Base-by-base conservation (phyloP, 2,113 vertebrate genomes). In the Peromyscus californicus region DNA sequence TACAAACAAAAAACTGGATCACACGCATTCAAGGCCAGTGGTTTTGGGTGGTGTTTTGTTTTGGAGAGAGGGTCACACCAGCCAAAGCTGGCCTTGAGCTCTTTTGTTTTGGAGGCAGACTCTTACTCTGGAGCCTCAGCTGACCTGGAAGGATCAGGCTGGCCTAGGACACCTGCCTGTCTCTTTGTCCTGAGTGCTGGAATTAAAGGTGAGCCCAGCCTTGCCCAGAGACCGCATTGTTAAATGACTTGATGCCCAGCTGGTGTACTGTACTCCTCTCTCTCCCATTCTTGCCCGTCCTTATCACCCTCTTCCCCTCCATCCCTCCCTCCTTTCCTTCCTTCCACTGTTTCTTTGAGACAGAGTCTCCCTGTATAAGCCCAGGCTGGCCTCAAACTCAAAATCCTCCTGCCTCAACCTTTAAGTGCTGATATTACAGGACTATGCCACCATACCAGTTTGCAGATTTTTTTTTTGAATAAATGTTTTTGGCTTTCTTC, bases 401-500 rank as follows among this genome's bases (percentile, higher is more conserved):
- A 36, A 72, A 39, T 89, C 24, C 36, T 57, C 67, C 86, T 89
- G 19, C 24, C 36, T 74, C 69, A 39, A 57, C 33, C 22, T 74
- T 57, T 57, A 89, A 17, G 51, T 39, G 33, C 51, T 89, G 36
- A 16, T 36, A 70, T 74, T 57, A 70, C 22, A 74, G 48, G 21
- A 70, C 1, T 70, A 51, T 11, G 12, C 45, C 48, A 72, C 85
- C 3, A 87, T 12, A 24, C 11, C 42, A 69, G 31, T 4, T 84
- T 59, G 70, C 54, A 87, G 67, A 57, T 84, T 65, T 82, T 51
- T 82, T 54, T 83, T 87, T 48, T 83, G 21, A 74, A 91, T 67
- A 67, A 33, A 57, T 57, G 67, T 69, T 85, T 78, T 33, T 70
- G 75, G 59, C 69, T 75, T 97, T 93, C 54, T 83, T 92, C 86